These are phyloP conservation scores for Cataglyphis livida DNA, from an alignment of 2,888 invertebrate genomes.

Conservation along the genomic window DNA sequence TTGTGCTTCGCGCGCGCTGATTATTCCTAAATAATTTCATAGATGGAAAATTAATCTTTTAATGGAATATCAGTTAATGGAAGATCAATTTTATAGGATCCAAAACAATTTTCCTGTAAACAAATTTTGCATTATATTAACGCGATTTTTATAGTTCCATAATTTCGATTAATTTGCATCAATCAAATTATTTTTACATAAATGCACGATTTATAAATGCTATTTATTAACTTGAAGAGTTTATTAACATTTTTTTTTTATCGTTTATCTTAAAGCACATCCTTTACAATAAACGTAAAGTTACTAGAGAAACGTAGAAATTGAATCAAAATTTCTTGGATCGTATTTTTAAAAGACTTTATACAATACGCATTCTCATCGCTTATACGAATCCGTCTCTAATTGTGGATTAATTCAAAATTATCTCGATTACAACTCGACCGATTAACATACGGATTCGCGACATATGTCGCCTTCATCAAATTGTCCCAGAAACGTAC, in stretches of 20 bases:
- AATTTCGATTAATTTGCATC: neutral
- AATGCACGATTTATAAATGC: neutral
- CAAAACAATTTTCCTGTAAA: neutral
- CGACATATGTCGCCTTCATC: slow-evolving; percentile 58
- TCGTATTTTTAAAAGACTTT: slow-evolving; percentile 1
- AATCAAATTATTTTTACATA: neutral
- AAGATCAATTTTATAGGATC: neutral
- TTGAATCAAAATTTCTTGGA: slow-evolving; percentile 18
- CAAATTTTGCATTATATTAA: neutral
- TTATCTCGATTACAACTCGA: slow-evolving; percentile 63
- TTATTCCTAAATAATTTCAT: slow-evolving; percentile 19
- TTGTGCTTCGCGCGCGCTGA: neutral
- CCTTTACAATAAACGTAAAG: neutral
- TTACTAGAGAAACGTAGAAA: neutral
- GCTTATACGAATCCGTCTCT: slow-evolving; percentile 10
- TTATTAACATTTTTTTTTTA: neutral
- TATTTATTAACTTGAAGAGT: neutral
- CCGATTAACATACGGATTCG: slow-evolving; percentile 67
- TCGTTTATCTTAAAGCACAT: neutral
- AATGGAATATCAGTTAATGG: slow-evolving; percentile 4
- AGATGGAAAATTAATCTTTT: slow-evolving; percentile 8
- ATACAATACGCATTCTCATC: slow-evolving; percentile 4
- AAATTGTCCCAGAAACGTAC: slow-evolving; percentile 54
- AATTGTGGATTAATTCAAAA: slow-evolving; percentile 68
- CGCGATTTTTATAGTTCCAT: neutral